Evolutionary conservation across 64 coral and sea anemone species (phyloP).

Genomic region (Montipora cactus): DNA sequence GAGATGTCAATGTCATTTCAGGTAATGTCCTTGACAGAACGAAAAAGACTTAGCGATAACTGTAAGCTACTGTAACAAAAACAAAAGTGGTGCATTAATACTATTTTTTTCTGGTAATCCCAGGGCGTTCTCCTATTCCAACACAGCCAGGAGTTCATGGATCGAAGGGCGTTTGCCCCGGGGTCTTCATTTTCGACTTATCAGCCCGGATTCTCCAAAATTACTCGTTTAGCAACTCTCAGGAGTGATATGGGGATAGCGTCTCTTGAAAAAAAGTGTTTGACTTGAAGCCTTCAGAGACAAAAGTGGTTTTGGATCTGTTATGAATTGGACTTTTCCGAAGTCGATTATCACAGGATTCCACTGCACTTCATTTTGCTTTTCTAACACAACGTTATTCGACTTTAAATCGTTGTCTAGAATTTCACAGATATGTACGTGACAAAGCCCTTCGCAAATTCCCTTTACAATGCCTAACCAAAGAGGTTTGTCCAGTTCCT

Average conservation of each 20-base stretch:
- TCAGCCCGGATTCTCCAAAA: too few species aligned
- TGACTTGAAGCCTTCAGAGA: background rate
- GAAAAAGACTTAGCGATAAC: too few species aligned
- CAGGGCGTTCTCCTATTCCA: too few species aligned
- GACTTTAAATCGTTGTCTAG: background rate
- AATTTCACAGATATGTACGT: background rate
- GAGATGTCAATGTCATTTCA: too few species aligned
- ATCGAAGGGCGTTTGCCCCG: too few species aligned
- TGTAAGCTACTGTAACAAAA: too few species aligned
- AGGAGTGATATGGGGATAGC: slow-evolving; percentile 8
- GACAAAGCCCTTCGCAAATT: background rate
- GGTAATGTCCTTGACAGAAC: too few species aligned
- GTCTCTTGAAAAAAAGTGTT: background rate
- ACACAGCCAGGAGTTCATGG: too few species aligned
- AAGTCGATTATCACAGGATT: slow-evolving; percentile 58
- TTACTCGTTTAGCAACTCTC: background rate
- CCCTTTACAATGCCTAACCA: background rate
- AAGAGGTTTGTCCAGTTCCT: background rate
- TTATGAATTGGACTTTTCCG: slow-evolving; percentile 5
- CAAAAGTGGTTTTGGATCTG: background rate
- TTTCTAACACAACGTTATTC: slow-evolving; percentile 33
- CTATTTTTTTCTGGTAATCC: too few species aligned
- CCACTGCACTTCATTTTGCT: background rate
- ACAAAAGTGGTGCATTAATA: too few species aligned
- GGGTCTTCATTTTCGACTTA: too few species aligned